Conservation (phyloP, 2,888 invertebrate species). For the Dynastes tityus region DNA sequence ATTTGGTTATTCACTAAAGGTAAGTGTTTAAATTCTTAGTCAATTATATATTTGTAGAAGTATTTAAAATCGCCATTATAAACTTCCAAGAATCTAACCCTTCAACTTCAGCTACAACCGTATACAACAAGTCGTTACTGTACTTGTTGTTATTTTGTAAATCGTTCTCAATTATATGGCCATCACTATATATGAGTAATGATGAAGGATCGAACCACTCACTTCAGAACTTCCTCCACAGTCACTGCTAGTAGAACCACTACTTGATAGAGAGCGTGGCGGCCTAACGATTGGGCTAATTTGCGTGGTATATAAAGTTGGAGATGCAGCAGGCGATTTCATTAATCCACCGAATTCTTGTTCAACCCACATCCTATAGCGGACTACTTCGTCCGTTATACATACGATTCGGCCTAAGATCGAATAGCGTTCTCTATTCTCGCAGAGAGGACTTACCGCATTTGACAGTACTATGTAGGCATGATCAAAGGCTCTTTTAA, state of each 20-base stretch:
- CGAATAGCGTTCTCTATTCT: slow-evolving; percentile 74
- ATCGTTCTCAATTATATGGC: too few species aligned
- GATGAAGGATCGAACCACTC: slow-evolving; percentile 53
- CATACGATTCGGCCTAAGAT: slow-evolving; percentile 93
- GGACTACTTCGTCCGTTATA: slow-evolving; percentile 92
- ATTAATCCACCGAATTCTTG: slow-evolving; percentile 66
- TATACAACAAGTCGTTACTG: too few species aligned
- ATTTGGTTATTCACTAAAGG: too few species aligned
- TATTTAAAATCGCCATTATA: too few species aligned
- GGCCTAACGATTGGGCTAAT: slow-evolving; percentile 57
- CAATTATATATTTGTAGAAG: too few species aligned
- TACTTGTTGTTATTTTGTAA: too few species aligned
- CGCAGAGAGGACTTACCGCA: slow-evolving; percentile 76
- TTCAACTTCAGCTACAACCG: too few species aligned
- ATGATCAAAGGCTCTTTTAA: slow-evolving; percentile 96
- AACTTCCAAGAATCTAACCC: too few species aligned
- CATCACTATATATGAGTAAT: neutral
- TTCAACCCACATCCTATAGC: slow-evolving; percentile 80
- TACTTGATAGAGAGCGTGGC: slow-evolving; percentile 66
- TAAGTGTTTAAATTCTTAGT: too few species aligned
- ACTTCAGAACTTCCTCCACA: slow-evolving; percentile 68
- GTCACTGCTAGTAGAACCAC: slow-evolving; percentile 67
- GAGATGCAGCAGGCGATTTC: slow-evolving; percentile 57
- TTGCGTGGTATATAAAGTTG: slow-evolving; percentile 56
- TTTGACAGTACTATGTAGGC: slow-evolving; percentile 90